Percentiles rank a stretch among this genome's conserved stretches.
phyloP scores from a whole-genome alignment of 1,140 invertebrate genomes.

The Ridgeia piscesae region DNA sequence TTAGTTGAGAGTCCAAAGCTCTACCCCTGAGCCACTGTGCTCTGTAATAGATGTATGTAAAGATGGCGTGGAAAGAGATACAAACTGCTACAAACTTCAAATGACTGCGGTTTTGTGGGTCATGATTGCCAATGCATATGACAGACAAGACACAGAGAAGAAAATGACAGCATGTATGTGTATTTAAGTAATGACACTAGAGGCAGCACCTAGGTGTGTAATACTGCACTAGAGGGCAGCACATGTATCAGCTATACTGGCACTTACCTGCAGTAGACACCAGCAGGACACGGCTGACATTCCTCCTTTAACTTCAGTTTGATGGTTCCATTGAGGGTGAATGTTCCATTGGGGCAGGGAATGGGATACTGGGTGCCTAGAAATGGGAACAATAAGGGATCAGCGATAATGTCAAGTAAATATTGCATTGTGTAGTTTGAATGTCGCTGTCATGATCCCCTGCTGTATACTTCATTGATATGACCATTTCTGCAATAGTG shows the following conservation, averaged over 20 bases:
- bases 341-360: constrained; percentile 49
- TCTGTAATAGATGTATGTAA: no score
- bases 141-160: no score
- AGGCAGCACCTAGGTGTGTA: background rate
- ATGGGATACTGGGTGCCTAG: constrained; percentile 42
- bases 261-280: constrained; percentile 46
- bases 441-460: no score
- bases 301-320: constrained; percentile 39
- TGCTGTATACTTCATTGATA: background rate
- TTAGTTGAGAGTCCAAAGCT: no score
- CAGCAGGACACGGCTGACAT: constrained; percentile 49
- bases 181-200: no score
- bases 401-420: background rate
- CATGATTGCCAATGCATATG: no score
- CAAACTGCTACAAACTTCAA: no score
- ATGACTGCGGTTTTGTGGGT: no score
- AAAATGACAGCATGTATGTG: no score
- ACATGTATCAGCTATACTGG: no score
- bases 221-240: background rate
- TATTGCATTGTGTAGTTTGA: background rate
- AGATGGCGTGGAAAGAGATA: no score
- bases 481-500: background rate
- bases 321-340: constrained; percentile 47
- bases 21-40: no score
- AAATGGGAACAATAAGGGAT: background rate